phyloP scores from a whole-genome alignment of 2,113 vertebrate species.

The Noturus placidus region DNA sequence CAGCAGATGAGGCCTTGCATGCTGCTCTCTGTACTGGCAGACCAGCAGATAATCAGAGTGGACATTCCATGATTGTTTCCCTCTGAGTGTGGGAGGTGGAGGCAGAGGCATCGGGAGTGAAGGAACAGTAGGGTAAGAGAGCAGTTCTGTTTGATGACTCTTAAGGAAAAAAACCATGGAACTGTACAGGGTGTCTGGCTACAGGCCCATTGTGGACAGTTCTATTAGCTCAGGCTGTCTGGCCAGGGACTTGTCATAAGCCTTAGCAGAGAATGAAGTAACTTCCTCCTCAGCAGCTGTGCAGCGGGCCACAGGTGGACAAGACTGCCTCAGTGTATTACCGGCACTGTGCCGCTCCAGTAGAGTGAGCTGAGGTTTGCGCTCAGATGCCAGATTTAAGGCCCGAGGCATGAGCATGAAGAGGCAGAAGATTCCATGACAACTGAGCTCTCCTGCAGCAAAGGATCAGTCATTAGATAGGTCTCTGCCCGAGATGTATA shows the following conservation, averaged over 20 bases:
- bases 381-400: neutral
- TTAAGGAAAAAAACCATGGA: conserved; percentile 7
- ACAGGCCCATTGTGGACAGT: conserved; percentile 28
- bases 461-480: conserved; percentile 8
- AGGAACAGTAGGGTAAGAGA: conserved; percentile 12
- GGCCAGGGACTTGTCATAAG: neutral
- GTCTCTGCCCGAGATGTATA: neutral
- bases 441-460: conserved; percentile 14
- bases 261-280: conserved; percentile 26
- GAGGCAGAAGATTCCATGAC: conserved; percentile 28
- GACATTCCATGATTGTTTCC: conserved; percentile 42
- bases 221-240: conserved; percentile 40
- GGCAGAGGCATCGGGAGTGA: conserved; percentile 14
- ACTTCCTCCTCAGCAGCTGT: conserved; percentile 14
- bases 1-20: conserved; percentile 25
- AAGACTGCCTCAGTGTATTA: neutral
- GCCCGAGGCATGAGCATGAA: neutral
- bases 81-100: conserved; percentile 19
- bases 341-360: neutral
- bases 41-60: conserved; percentile 32
- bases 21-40: conserved; percentile 22
- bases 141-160: conserved; percentile 17
- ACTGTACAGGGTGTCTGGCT: conserved; percentile 27
- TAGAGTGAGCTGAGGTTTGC: neutral
- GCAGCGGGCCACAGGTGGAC: conserved; percentile 35